phyloP scores from a whole-genome alignment of 1,140 invertebrate genomes.

The Dinoponera quadriceps region DNA sequence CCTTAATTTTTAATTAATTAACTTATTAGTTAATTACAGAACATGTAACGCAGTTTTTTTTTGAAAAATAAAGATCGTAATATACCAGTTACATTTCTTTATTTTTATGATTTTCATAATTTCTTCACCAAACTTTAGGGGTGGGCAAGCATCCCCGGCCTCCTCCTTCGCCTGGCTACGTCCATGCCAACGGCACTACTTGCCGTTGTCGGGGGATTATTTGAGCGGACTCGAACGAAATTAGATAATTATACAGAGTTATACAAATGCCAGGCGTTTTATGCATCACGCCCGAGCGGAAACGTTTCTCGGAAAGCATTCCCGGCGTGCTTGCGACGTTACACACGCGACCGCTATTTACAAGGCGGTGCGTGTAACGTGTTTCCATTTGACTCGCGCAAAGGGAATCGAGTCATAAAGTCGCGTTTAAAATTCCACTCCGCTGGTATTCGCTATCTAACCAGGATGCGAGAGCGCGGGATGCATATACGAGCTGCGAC shows the following conservation, averaged over 20 bases:
- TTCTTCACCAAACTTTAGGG: no score
- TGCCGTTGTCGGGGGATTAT: no score
- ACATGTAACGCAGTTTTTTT: no score
- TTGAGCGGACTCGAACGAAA: not conserved
- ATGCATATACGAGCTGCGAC: conserved; percentile 17
- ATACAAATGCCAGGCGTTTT: conserved; percentile 23
- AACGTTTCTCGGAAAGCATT: conserved; percentile 37
- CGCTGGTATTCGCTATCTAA: not conserved
- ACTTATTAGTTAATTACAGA: no score
- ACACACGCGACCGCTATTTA: conserved; percentile 25
- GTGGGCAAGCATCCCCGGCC: no score
- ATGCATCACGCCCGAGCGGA: conserved; percentile 1
- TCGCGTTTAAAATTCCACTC: conserved; percentile 47
- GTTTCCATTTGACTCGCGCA: conserved; percentile 17
- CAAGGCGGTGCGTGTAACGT: not conserved
- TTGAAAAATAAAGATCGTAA: no score
- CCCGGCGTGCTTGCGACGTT: conserved; percentile 12
- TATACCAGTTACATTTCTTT: no score
- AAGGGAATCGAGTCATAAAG: conserved; percentile 1
- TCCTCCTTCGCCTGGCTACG: no score
- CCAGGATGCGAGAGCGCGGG: conserved; percentile 21
- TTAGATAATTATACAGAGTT: conserved; percentile 41
- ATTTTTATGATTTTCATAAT: no score
- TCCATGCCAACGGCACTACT: no score
- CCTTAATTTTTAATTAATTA: no score